Evolutionary conservation across 1,140 invertebrate genomes (phyloP), one percentile per base, ranked within the genome.

Genomic region (Zaprionus taronus): DNA sequence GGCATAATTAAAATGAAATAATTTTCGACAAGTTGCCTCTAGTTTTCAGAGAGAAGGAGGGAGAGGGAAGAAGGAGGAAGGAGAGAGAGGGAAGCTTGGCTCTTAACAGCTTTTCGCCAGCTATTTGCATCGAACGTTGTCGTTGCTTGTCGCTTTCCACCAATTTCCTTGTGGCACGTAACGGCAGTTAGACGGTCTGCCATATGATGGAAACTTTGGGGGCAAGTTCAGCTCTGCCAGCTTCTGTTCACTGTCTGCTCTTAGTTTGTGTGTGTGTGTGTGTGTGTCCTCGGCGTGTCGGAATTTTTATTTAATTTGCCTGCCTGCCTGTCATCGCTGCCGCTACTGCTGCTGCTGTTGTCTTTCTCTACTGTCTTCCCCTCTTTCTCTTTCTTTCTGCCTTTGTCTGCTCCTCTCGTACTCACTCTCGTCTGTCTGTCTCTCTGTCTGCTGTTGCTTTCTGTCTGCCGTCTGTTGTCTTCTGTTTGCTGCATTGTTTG

Each of bases 251-350:
- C 49, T 65, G 57, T 64, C 65, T 60, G 60, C 31, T 63, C 49
- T n/a, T 0, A n/a, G 24, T 36, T 3, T 14, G 4, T 36, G 34
- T 14, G 12, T 36, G 11, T 11, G 34, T 36, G 34, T 44, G 41
- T 44, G 9, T 22, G 20, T 22, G 20, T 62, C 31, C 56, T 79
- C 58, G 57, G 75, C 84, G 80, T 89, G 84, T 57, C 79, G 84
- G 84, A 89, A 89, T 89, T 89, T 90, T 89, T 89, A 89, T 89
- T 89, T 89, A 89, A 89, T 89, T 89, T 89, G 72, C 82, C 81
- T 72, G 57, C 34, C 63, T 73, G 57, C 34, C 63, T 73, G 75
- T 73, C 69, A 72, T 62, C 56, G 68, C 17, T 9, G 12, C 15
- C 15, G 38, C 38, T 76, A 28, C 31, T 62, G 57, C 61, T 71